A percentile compares a stretch with the other conserved stretches of the same genome.
Conservation (phyloP, 2,113 vertebrate species). For the Ceyx cyanopectus region DNA sequence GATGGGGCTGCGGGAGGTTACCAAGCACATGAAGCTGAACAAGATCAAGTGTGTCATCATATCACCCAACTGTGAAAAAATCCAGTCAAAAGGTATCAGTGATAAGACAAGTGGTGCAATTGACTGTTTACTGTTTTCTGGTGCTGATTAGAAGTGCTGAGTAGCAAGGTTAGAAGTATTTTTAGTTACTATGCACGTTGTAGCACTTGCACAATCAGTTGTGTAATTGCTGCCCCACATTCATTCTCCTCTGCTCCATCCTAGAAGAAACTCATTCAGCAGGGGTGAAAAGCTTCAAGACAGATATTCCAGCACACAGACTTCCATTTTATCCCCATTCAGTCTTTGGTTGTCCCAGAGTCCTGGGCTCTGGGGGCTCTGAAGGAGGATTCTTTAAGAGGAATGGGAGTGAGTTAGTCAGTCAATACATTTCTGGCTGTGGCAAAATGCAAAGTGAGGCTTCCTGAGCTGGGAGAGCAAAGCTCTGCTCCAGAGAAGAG, state of each 20-base stretch:
- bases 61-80: conserved; percentile 99
- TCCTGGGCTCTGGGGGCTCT: neutral
- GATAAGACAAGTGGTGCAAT: neutral
- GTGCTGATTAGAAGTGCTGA: neutral
- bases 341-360: neutral
- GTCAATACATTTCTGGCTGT: neutral
- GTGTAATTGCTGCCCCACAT: neutral
- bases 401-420: neutral
- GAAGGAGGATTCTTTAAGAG: neutral
- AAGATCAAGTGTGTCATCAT: conserved; percentile 98
- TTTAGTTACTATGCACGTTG: neutral
- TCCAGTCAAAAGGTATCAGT: conserved; percentile 93
- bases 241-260: neutral
- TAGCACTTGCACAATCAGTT: neutral
- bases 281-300: neutral
- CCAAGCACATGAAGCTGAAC: conserved; percentile 96
- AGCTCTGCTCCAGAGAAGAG: neutral
- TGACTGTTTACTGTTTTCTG: neutral
- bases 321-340: neutral
- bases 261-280: neutral
- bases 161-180: neutral
- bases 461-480: neutral
- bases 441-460: neutral
- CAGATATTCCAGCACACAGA: neutral
- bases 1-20: conserved; percentile 97